Conservation (phyloP, 2,888 invertebrate genomes). For the Parnassius glacialis region DNA sequence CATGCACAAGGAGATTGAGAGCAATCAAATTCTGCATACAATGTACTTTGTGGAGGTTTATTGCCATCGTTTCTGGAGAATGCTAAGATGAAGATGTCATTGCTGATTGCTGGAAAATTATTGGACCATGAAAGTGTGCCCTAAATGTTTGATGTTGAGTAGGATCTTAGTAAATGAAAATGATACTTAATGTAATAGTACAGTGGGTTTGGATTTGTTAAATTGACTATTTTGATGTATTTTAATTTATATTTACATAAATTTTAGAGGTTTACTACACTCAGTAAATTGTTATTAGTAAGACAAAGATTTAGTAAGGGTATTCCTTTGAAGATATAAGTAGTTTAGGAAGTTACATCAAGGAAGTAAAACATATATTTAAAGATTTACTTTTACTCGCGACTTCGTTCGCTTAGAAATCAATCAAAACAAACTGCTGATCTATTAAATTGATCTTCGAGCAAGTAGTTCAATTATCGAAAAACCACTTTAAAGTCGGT, state of each 20-base stretch:
- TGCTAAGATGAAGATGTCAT: constrained; percentile 1
- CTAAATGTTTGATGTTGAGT: background rate
- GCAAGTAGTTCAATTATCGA: too few relatives aligned
- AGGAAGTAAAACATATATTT: too few relatives aligned
- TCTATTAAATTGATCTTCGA: too few relatives aligned
- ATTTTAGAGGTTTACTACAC: constrained; percentile 1
- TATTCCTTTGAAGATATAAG: too few relatives aligned
- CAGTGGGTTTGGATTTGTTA: background rate
- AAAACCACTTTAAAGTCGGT: too few relatives aligned
- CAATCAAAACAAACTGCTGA: too few relatives aligned
- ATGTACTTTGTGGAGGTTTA: constrained; percentile 5
- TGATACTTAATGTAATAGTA: background rate
- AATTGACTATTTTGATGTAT: background rate
- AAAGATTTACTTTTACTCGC: too few relatives aligned
- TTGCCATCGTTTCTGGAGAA: constrained; percentile 5
- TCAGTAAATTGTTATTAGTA: too few relatives aligned
- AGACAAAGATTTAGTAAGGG: too few relatives aligned
- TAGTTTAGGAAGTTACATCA: too few relatives aligned
- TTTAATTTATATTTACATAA: constrained; percentile 1
- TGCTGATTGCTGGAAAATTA: constrained; percentile 3
- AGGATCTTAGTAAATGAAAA: background rate
- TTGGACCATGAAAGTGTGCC: background rate
- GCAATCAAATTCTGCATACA: constrained; percentile 2
- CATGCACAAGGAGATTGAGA: background rate
- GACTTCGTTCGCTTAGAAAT: too few relatives aligned